These are phyloP conservation scores for Cepphus grylle DNA, from an alignment of 2,113 vertebrate genomes.

Conservation along the genomic window DNA sequence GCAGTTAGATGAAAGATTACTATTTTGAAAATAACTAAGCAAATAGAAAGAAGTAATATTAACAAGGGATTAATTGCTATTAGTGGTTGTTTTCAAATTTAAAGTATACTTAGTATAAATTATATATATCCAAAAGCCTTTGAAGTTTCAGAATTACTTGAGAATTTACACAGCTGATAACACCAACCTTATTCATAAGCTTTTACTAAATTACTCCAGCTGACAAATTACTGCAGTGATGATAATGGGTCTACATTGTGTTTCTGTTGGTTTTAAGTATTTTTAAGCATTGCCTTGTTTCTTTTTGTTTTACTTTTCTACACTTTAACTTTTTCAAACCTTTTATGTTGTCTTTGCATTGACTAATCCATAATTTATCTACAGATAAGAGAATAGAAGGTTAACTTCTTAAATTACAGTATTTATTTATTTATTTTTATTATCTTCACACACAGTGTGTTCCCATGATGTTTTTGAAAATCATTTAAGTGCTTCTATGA, in stretches of 20 bases:
- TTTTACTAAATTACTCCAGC: background rate
- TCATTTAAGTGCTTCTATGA: background rate
- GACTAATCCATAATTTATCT: background rate
- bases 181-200: background rate
- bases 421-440: background rate
- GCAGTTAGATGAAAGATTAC: background rate
- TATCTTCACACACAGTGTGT: background rate
- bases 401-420: background rate
- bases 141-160: background rate
- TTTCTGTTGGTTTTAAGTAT: background rate
- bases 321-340: background rate
- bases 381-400: background rate
- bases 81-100: background rate
- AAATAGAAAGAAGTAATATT: background rate
- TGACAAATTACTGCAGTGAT: background rate
- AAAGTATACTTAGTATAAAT: background rate
- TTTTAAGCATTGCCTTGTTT: background rate
- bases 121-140: background rate
- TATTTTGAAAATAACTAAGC: background rate
- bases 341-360: background rate
- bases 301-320: background rate
- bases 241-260: background rate
- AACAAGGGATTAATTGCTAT: background rate
- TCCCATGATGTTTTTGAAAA: background rate
- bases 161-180: background rate